Conservation (phyloP, 2,888 invertebrate genomes). For the Drosophila testacea region DNA sequence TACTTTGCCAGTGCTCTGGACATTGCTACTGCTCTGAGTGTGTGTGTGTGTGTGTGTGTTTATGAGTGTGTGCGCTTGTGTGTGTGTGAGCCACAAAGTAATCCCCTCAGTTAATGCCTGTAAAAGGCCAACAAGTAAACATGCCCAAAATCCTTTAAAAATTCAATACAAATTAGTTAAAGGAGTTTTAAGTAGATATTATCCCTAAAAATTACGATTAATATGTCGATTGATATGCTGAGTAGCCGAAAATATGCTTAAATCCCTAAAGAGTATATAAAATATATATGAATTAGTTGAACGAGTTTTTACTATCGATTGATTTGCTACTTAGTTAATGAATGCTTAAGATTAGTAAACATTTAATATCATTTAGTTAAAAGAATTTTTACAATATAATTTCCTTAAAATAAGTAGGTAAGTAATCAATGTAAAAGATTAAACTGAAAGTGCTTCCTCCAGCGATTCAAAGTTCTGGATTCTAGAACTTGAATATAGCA, state of each 20-base stretch:
- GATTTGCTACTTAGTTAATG: too few relatives aligned
- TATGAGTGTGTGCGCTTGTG: constrained; percentile 4
- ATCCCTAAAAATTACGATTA: background rate
- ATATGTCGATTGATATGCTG: background rate
- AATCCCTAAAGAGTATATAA: too few relatives aligned
- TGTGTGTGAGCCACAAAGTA: background rate
- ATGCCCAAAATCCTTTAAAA: background rate
- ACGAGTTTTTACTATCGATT: too few relatives aligned
- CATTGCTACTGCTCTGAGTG: constrained; percentile 8
- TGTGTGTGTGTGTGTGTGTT: constrained; percentile 5
- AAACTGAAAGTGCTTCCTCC: background rate
- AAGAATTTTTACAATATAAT: too few relatives aligned
- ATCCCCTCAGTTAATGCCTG: constrained; percentile 27
- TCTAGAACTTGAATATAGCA: background rate
- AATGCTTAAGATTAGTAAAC: too few relatives aligned
- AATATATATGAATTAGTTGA: too few relatives aligned
- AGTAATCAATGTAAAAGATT: background rate
- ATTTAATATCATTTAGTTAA: too few relatives aligned
- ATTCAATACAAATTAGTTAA: background rate
- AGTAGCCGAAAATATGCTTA: too few relatives aligned
- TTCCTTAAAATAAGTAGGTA: background rate
- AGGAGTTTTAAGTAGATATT: background rate
- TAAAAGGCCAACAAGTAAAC: constrained; percentile 8
- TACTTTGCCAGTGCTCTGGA: constrained; percentile 45
- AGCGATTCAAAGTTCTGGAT: background rate